Evolutionary conservation across 2,797 vertebrate genomes (phyloP).

Genomic region (Clarias laeviceps): DNA sequence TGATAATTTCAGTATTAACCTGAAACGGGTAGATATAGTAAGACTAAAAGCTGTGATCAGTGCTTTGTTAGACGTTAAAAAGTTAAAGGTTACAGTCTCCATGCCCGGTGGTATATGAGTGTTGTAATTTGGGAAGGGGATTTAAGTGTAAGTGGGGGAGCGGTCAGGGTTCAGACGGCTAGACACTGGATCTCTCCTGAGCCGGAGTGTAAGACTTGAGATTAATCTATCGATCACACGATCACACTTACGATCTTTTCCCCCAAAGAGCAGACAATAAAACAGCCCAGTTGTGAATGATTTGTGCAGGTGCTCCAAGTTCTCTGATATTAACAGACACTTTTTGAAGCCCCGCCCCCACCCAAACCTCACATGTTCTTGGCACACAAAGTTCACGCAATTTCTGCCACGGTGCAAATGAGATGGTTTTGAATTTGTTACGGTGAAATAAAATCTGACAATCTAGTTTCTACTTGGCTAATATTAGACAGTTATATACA

Average conservation of each 20-base stretch:
- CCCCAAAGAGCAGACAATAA: not conserved
- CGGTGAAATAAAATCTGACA: not conserved
- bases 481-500: not conserved
- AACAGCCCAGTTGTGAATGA: not conserved
- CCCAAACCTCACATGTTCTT: not conserved
- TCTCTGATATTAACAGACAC: not conserved
- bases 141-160: not conserved
- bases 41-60: too few species aligned
- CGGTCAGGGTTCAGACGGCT: too few species aligned
- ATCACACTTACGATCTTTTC: not conserved
- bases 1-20: not conserved
- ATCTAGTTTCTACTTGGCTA: not conserved
- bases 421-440: not conserved
- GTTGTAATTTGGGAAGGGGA: not conserved
- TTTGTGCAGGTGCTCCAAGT: not conserved
- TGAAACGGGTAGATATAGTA: not conserved
- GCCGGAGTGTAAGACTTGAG: too few species aligned
- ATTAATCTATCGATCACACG: too few species aligned
- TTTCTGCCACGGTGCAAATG: not conserved
- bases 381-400: not conserved
- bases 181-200: too few species aligned
- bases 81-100: not conserved
- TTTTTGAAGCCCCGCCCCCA: not conserved
- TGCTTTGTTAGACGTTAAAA: not conserved
- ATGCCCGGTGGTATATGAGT: not conserved